These are phyloP conservation scores for Himalopsyche kuldschensis DNA, from an alignment of 2,888 invertebrate genomes.

Conservation along the genomic window DNA sequence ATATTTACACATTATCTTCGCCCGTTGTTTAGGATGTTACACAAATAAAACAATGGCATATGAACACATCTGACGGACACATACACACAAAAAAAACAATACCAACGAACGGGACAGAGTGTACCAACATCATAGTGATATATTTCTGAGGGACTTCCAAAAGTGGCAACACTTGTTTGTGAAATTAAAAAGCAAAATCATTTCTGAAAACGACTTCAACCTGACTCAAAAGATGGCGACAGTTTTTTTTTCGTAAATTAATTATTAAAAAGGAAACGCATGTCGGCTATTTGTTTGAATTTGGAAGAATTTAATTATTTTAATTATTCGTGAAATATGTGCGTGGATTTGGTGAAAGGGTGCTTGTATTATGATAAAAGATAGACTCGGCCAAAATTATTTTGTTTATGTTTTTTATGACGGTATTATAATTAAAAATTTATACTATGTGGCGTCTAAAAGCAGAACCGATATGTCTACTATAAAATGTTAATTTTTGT, in stretches of 20 bases:
- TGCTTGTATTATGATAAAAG: not conserved
- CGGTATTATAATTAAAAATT: too few species aligned
- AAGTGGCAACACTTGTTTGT: not conserved
- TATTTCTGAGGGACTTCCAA: not conserved
- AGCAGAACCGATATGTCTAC: too few species aligned
- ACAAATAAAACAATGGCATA: slow-evolving; percentile 20
- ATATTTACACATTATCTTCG: slow-evolving; percentile 36
- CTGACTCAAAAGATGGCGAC: not conserved
- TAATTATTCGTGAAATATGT: not conserved
- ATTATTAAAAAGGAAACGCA: not conserved
- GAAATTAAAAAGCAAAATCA: not conserved
- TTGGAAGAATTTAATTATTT: not conserved
- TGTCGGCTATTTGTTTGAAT: not conserved
- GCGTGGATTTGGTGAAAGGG: not conserved
- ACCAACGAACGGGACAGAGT: not conserved
- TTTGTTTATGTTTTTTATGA: too few species aligned
- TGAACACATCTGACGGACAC: slow-evolving; percentile 14
- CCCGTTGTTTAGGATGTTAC: slow-evolving; percentile 25
- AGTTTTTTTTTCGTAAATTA: not conserved
- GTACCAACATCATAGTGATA: not conserved
- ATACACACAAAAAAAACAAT: slow-evolving; percentile 10
- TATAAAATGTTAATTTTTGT: too few species aligned
- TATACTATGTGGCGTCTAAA: too few species aligned
- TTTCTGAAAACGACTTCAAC: not conserved
- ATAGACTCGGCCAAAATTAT: too few species aligned